Evolutionary conservation across 2,888 invertebrate genomes (phyloP), one percentile per base, ranked within the genome.

Genomic region (Rhamphomyia laevipes): DNA sequence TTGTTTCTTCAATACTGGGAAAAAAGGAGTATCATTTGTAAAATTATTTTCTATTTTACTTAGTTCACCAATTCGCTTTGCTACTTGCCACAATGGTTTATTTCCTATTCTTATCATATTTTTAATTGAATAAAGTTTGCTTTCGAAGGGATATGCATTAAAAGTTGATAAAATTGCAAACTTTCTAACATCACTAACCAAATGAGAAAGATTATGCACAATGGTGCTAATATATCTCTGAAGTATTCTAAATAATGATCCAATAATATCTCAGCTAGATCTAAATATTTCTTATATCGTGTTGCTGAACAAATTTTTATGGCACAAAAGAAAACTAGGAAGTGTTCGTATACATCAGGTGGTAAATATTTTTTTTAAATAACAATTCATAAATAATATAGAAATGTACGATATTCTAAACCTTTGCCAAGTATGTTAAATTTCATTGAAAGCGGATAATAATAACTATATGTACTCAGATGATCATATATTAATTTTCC

Each of bases 121-220:
- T n/a, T n/a, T n/a, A n/a, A n/a, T n/a, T n/a, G n/a, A n/a, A n/a
- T n/a, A n/a, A n/a, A n/a, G n/a, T n/a, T n/a, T n/a, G n/a, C n/a
- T n/a, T n/a, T n/a, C n/a, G n/a, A n/a, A n/a, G n/a, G n/a, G n/a
- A n/a, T n/a, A n/a, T n/a, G n/a, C n/a, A n/a, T n/a, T n/a, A n/a
- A n/a, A n/a, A n/a, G n/a, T n/a, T n/a, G n/a, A n/a, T n/a, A n/a
- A n/a, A n/a, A n/a, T n/a, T n/a, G n/a, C n/a, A n/a, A n/a, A n/a
- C n/a, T n/a, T n/a, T n/a, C n/a, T n/a, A n/a, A 58, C 61, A 53
- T 68, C 67, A 48, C 59, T 56, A 18, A 63, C 57, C 31, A 67
- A 42, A 56, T 68, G 67, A 27, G 58, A 50, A 15, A 68, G 51
- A 38, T 58, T 57, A 55, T 68, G 68, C 6, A 67, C 57, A 58